Evolutionary conservation across 2,113 vertebrate genomes (phyloP).

Genomic region (Callipepla squamata): DNA sequence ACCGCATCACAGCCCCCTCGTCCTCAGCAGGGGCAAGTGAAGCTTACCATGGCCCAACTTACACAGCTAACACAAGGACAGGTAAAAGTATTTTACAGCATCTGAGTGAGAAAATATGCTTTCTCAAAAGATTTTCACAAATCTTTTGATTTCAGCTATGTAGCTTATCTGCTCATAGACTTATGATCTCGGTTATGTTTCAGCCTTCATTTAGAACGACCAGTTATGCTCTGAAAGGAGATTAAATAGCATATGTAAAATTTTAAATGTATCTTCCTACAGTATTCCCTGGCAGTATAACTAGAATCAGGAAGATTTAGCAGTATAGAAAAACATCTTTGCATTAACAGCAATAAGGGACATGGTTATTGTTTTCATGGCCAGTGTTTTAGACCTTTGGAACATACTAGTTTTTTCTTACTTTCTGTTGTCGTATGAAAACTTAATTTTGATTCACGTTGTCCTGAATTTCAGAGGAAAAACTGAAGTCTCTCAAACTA

Average conservation of each 20-base stretch:
- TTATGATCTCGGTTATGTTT: not conserved
- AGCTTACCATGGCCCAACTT: conserved; percentile 97
- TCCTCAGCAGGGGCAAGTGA: conserved; percentile 96
- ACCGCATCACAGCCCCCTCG: conserved; percentile 73
- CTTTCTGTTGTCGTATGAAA: not conserved
- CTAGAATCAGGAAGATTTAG: not conserved
- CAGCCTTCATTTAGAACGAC: not conserved
- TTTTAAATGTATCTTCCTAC: not conserved
- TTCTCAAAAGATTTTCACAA: too few species aligned
- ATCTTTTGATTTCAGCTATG: not conserved
- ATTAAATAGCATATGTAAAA: not conserved
- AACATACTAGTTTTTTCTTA: not conserved
- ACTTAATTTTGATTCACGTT: not conserved
- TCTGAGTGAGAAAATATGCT: not conserved
- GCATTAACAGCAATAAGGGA: not conserved
- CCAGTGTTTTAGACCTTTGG: not conserved
- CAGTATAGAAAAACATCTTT: not conserved
- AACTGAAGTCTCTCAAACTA: not conserved
- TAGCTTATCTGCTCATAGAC: not conserved
- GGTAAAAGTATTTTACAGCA: conserved; percentile 70
- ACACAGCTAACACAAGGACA: conserved; percentile 96
- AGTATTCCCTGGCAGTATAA: not conserved
- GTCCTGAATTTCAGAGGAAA: not conserved
- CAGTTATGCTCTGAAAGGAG: not conserved
- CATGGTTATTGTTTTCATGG: not conserved